Base-by-base conservation (phyloP, 2,888 invertebrate species). In the Drosophila flavopinicola region DNA sequence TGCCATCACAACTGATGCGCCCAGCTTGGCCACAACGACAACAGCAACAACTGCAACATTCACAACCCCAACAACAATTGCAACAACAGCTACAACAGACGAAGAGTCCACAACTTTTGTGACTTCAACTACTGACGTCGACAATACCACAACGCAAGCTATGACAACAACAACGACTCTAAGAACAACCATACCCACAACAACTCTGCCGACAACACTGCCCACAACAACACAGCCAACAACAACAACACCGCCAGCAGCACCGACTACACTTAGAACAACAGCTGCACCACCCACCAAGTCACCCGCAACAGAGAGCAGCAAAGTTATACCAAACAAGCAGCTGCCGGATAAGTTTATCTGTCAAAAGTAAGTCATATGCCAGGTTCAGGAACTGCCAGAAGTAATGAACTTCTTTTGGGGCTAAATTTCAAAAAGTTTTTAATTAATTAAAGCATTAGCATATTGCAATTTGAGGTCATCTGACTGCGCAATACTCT, bases 321-420 rank as follows among this genome's bases (percentile, higher is more conserved):
- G 29, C 33, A 35, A 47, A 45, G 39, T 23, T 1, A 25, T 4
- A 2, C 13, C 51, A 5, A 53, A 56, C 33, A 35, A 48, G 2
- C 63, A 70, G 25, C 23, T 75, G 6, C 70, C 79, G 27, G 47
- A 78, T 6, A 89, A 90, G 68, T 89, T 89, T 59, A 67, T 88
- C 3, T 89, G 89, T 37, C 71, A 72, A 48, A 87, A 74, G 89
- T 89, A 41, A 74, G 88, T 74, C 6, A 1, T 0, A 6, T n/a
- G 10, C 0, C 11, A n/a, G 6, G 30, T 3, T n/a, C n/a, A n/a
- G 30, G 10, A 30, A 11, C 30, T 30, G n/a, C 4, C n/a, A n/a
- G n/a, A n/a, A n/a, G n/a, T n/a, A n/a, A n/a, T n/a, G n/a, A n/a
- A 30, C n/a, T 11, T 30, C 6, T n/a, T 2, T 6, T 20, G 20